Evolutionary conservation across 2,888 invertebrate genomes (phyloP), one percentile per base, ranked within the genome.

Genomic region (Noctua janthina): DNA sequence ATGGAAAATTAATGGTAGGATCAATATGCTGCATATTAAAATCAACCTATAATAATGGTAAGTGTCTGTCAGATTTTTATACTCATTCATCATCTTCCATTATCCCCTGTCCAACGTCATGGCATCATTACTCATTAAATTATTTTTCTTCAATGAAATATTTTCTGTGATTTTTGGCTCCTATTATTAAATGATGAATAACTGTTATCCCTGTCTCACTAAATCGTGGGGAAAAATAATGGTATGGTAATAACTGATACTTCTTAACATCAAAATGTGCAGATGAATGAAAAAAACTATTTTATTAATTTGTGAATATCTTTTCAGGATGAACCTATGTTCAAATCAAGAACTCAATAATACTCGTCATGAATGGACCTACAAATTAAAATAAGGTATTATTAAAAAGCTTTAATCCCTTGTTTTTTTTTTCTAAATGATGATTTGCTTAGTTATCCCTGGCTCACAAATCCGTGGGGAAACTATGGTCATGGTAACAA

Each of bases 201-300:
- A 88, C 90, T 93, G 95, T 95, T 95, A 95, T 94, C 95, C 95
- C 95, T 95, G 95, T 92, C 94, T 94, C 92, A 95, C 94, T 82
- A 92, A 93, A 88, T 86, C 94, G 75, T 95, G 94, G 94, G 93
- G 94, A 94, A 87, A 92, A 91, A 78, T 91, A 81, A 94, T 94
- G 95, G 94, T 95, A 93, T 93, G 93, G 94, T 94, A 93, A 93
- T 89, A 89, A 85, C 94, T 94, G 94, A 94, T 83, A 39, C 15
- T 56, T 69, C 1, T 29, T 43, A 43, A 51, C 29, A 35, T 51
- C 0, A 29, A 2, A 20, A 39, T n/a, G 62, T 54, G 10, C 20
- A n/a, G 15, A 4, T 13, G 49, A 43, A 43, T 43, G 0, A 35
- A 35, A 29, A 17, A 1, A 54, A 79, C 23, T 0, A 3, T 20